Base-by-base conservation (phyloP, 1,140 invertebrate species). In the Cataglyphis hispanica region DNA sequence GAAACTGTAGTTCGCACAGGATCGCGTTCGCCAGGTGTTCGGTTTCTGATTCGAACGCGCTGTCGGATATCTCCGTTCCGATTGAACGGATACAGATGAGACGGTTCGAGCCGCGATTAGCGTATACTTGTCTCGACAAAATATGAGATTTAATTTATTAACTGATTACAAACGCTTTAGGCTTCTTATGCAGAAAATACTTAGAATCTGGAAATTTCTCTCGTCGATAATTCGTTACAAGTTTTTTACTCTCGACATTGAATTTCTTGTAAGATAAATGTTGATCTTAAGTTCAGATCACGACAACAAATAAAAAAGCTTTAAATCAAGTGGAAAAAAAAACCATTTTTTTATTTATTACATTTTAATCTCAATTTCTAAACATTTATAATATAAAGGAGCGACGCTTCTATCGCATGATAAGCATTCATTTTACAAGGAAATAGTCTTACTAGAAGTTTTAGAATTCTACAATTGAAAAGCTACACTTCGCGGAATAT, bases 1-100 rank as follows among this genome's bases (percentile, higher is more conserved):
- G 78, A 83, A 81, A 83, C 67, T 50, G 66, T 46, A 27, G 34
- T 58, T 58, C 13, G 27, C 43, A 50, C 58, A 25, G 78, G 50
- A 58, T 58, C 53, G 78, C 37, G 27, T 78, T 72, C 37, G 67
- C 78, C 78, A 83, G 78, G 78, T 83, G 78, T 83, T 83, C 67
- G 67, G 46, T n/a, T 83, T 60, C 43, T 56, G 78, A 43, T 58
- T 25, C 66, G 13, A 72, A 34, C 64, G n/a, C 43, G 40, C 50
- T 53, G 43, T 53, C 50, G 50, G 46, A 37, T n/a, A n/a, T 34
- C 16, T 50, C 19, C 34, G 78, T 60, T 46, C 27, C 25, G 67
- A 74, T 70, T 27, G 25, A 74, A 46, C 22, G 50, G 50, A 37
- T 53, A n/a, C 67, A 43, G 77, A 70, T 43, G 22, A 25, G 43